These are phyloP conservation scores for Ochotona curzoniae DNA, from an alignment of 2,113 vertebrate species.

Conservation along the genomic window DNA sequence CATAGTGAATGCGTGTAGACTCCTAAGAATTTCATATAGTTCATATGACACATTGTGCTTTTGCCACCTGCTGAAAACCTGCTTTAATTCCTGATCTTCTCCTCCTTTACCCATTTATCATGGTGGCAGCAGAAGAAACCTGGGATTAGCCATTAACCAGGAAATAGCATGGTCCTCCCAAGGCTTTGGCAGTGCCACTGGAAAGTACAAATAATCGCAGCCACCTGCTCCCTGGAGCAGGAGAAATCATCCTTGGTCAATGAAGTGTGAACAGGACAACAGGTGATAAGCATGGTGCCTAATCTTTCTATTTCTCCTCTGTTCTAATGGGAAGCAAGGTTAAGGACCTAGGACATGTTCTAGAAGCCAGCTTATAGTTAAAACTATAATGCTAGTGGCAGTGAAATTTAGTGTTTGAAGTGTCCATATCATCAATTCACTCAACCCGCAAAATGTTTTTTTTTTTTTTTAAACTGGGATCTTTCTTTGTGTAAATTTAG, in stretches of 20 bases:
- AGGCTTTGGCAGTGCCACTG: background rate
- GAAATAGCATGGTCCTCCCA: background rate
- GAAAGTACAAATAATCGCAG: slow-evolving; percentile 38
- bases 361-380: slow-evolving; percentile 1
- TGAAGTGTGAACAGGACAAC: slow-evolving; percentile 46
- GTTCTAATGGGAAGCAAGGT: background rate
- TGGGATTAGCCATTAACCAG: slow-evolving; percentile 40
- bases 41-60: background rate
- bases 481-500: background rate
- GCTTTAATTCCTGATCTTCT: slow-evolving; percentile 34
- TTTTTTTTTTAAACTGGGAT: background rate
- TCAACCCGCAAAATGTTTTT: background rate
- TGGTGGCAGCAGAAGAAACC: slow-evolving; percentile 11
- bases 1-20: background rate
- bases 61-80: slow-evolving; percentile 31
- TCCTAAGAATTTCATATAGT: background rate
- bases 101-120: slow-evolving; percentile 5
- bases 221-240: background rate
- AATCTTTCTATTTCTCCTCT: background rate
- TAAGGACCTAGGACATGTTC: background rate
- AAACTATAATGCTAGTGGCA: background rate
- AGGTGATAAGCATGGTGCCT: background rate
- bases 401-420: background rate
- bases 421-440: background rate
- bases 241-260: slow-evolving; percentile 25